Percentiles rank a stretch among this genome's conserved stretches.
These are phyloP conservation scores for Pogonophryne albipinna DNA, from an alignment of 2,797 vertebrate species.

Conservation along the genomic window DNA sequence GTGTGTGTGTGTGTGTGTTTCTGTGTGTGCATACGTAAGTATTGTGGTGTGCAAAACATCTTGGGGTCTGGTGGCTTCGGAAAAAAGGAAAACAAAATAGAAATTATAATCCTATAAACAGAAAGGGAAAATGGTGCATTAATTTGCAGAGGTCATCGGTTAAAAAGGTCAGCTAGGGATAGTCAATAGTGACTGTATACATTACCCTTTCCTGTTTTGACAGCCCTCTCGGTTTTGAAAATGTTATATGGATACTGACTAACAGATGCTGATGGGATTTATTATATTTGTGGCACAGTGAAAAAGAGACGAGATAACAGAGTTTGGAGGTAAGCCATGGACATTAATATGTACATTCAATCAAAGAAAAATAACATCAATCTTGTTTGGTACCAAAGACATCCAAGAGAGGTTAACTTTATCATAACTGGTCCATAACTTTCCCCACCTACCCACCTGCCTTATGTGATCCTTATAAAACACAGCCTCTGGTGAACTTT, in stretches of 20 bases:
- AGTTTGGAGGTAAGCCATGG: background rate
- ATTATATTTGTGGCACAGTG: background rate
- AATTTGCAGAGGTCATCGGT: slow-evolving; percentile 29
- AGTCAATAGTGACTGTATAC: slow-evolving; percentile 55
- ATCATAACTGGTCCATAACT: slow-evolving; percentile 33
- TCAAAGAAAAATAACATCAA: background rate
- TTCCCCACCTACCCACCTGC: slow-evolving; percentile 38
- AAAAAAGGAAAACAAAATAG: background rate
- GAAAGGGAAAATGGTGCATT: background rate
- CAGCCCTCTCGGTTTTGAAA: slow-evolving; percentile 16
- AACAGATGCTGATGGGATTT: background rate
- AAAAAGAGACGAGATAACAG: background rate
- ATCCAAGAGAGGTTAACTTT: slow-evolving; percentile 44
- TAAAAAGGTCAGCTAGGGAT: slow-evolving; percentile 48
- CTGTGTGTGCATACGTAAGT: background rate
- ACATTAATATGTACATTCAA: background rate
- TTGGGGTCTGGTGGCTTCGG: background rate
- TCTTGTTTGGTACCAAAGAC: slow-evolving; percentile 5
- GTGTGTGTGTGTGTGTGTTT: background rate
- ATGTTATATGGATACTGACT: background rate
- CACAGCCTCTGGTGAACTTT: slow-evolving; percentile 51
- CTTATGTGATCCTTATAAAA: slow-evolving; percentile 46
- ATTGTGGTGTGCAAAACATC: background rate
- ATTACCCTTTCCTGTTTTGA: slow-evolving; percentile 54
- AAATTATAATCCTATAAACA: slow-evolving; percentile 2